Base-by-base conservation (phyloP, 37 sponge, comb jelly and placozoan genomes). In the Haliclona indistincta region DNA sequence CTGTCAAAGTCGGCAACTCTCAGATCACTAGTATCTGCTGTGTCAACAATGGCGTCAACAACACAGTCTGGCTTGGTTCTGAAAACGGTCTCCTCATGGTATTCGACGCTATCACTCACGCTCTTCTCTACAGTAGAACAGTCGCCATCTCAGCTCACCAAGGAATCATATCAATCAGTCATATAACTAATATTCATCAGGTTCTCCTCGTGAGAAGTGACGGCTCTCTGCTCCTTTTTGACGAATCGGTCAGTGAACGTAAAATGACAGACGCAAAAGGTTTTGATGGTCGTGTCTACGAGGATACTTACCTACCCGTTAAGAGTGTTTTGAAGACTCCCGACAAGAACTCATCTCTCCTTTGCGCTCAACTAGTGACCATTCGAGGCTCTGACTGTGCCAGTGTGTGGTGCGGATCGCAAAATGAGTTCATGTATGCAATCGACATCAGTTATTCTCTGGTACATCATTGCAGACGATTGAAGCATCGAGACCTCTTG, bases 61-160 rank as follows among this genome's bases (percentile, higher is more conserved):
- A 82, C 49, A 68, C 66, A 42, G 79, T 91, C 79, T 93, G 93
- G 93, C 38, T 93, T 35, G 93, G 93, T 0, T 81, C 85, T 3
- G 81, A 84, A 28, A 53, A 81, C 20, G 93, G 93, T 7, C 26
- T 71, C 33, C 56, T 93, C 28, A 71, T 60, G 61, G 41, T 93
- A 34, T 78, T 54, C 26, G 79, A 81, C 33, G 86, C 85, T n/a
- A 35, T 75, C 63, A 65, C 85, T 40, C 58, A 76, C 19, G 63
- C 82, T 19, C 40, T 54, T 25, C 75, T 83, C 44, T 54, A 81
- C 44, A 56, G 80, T 41, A 76, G 93, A 22, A 47, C 71, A 2
- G 78, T 93, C 28, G 60, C 89, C 23, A 36, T 88, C 35, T 43
- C n/a, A 19, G 38, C 68, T 0, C 74, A 77, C 41, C 82, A 88